A percentile compares a stretch with the other conserved stretches of the same genome.
phyloP scores from a whole-genome alignment of 2,113 vertebrate species.

The Eubucco bourcierii region DNA sequence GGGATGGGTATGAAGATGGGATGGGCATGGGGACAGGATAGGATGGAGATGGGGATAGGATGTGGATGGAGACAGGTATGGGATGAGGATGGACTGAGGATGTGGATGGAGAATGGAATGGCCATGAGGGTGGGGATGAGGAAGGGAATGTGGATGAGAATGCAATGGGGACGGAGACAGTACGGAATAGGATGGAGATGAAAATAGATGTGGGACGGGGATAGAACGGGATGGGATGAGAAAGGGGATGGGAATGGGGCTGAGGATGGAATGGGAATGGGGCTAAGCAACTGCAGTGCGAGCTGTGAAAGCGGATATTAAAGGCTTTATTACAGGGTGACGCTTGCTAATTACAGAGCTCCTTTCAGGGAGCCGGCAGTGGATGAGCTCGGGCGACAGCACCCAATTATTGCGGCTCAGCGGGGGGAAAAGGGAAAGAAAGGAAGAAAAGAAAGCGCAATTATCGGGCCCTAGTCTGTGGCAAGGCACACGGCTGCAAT shows the following conservation, averaged over 20 bases:
- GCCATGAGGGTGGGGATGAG: too few species aligned
- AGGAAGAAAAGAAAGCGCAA: constrained; percentile 59
- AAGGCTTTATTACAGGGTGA: constrained; percentile 76
- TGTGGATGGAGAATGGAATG: not conserved
- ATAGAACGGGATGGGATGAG: not conserved
- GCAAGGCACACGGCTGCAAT: constrained; percentile 35
- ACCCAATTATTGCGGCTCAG: constrained; percentile 80
- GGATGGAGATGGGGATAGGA: not conserved
- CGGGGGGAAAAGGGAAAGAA: constrained; percentile 25
- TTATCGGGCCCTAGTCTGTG: constrained; percentile 68
- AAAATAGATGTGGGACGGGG: too few species aligned
- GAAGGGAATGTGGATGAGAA: not conserved
- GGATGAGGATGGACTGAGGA: not conserved
- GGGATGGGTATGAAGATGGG: not conserved
- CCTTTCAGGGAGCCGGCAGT: constrained; percentile 71
- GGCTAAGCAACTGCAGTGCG: constrained; percentile 53
- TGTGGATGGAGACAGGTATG: not conserved
- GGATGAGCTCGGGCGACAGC: constrained; percentile 72
- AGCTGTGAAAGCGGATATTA: constrained; percentile 67
- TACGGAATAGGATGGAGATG: too few species aligned
- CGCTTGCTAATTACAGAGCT: constrained; percentile 77
- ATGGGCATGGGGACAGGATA: not conserved
- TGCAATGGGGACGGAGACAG: too few species aligned
- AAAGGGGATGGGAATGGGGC: not conserved
- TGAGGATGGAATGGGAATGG: not conserved